Conservation (phyloP, 2,888 invertebrate genomes). For the Ceraclea dissimilis region DNA sequence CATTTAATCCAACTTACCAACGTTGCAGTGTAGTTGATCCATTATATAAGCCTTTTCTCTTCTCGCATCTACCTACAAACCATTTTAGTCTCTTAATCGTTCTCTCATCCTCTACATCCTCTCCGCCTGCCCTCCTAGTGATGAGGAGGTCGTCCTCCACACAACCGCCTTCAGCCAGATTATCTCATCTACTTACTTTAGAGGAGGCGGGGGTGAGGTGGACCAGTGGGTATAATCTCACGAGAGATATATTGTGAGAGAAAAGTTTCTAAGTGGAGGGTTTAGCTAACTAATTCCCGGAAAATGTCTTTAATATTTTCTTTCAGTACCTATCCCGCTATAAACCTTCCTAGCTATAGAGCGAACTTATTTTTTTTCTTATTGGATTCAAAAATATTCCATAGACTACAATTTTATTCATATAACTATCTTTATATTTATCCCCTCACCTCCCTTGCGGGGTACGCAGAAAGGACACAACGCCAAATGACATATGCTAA, state of each 20-base stretch:
- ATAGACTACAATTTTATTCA: too few relatives aligned
- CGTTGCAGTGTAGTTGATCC: background rate
- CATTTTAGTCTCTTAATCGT: conserved; percentile 25
- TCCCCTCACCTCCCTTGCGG: too few relatives aligned
- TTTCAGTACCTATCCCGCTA: background rate
- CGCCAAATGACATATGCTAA: too few relatives aligned
- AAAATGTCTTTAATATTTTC: background rate
- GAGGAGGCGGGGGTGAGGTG: background rate
- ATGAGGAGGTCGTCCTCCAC: background rate
- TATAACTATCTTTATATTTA: too few relatives aligned
- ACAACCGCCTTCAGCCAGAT: too few relatives aligned
- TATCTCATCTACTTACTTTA: background rate
- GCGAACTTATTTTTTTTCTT: background rate
- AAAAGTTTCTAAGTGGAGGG: conserved; percentile 15
- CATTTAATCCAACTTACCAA: too few relatives aligned
- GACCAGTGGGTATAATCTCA: conserved; percentile 1
- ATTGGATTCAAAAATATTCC: too few relatives aligned
- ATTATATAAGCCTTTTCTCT: conserved; percentile 7
- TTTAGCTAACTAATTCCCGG: conserved; percentile 14
- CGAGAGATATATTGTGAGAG: conserved; percentile 3
- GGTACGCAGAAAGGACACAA: too few relatives aligned
- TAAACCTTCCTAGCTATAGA: background rate
- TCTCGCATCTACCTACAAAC: conserved; percentile 10
- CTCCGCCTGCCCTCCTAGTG: conserved; percentile 3
- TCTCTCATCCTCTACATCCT: conserved; percentile 12